These are phyloP conservation scores for Drosophila chauvacae DNA, from an alignment of 1,140 invertebrate species.

Conservation along the genomic window DNA sequence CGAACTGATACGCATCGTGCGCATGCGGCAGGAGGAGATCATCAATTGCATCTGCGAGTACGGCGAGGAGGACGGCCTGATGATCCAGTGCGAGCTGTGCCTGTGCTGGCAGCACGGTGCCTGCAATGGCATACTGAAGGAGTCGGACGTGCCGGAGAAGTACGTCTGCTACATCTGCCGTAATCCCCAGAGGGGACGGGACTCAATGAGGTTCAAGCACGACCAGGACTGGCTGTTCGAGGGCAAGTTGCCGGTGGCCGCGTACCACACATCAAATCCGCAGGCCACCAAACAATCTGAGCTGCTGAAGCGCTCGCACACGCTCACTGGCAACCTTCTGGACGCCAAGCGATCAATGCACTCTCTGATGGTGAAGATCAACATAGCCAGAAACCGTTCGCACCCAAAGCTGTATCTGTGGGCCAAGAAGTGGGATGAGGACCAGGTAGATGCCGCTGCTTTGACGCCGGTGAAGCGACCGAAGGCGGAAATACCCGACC, in stretches of 20 bases:
- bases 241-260: slow-evolving; percentile 89
- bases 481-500: slow-evolving; percentile 41
- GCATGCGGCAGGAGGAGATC: slow-evolving; percentile 91
- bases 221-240: slow-evolving; percentile 95
- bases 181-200: slow-evolving; percentile 90
- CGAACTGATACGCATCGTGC: slow-evolving; percentile 88
- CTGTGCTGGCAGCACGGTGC: slow-evolving; percentile 97
- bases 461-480: slow-evolving; percentile 60
- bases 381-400: slow-evolving; percentile 91
- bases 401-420: slow-evolving; percentile 94
- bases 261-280: slow-evolving; percentile 84
- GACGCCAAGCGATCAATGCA: slow-evolving; percentile 89
- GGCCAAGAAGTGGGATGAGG: slow-evolving; percentile 91
- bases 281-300: slow-evolving; percentile 82
- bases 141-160: slow-evolving; percentile 93
- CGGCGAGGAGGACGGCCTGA: slow-evolving; percentile 95
- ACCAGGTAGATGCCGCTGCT: slow-evolving; percentile 48
- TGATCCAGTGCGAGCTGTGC: slow-evolving; percentile 98
- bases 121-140: slow-evolving; percentile 93
- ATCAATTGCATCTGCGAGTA: slow-evolving; percentile 93
- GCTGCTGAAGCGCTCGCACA: slow-evolving; percentile 88
- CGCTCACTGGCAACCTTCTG: slow-evolving; percentile 89
- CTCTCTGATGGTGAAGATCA: slow-evolving; percentile 90
- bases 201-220: slow-evolving; percentile 90
- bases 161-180: slow-evolving; percentile 95